A percentile compares a stretch with the other conserved stretches of the same genome.
These are phyloP conservation scores for Caenorhabditis tropicalis DNA, from an alignment of 1,140 invertebrate species.

Conservation along the genomic window DNA sequence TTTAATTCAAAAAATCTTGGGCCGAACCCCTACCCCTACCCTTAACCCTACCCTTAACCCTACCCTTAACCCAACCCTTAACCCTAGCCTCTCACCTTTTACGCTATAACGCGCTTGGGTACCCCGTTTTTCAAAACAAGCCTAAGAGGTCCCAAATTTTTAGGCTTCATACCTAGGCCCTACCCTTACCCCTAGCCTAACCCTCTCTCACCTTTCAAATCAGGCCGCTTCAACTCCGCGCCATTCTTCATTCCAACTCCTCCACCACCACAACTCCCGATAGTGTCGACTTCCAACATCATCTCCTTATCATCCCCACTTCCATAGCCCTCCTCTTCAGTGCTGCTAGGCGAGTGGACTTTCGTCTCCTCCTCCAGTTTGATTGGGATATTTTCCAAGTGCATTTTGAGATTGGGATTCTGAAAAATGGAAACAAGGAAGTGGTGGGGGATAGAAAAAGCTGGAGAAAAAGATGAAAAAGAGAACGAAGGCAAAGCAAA, in stretches of 20 bases:
- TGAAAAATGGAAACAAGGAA: not conserved
- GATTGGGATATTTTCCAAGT: not conserved
- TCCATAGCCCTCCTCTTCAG: conserved; percentile 19
- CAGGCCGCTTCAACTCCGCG: conserved; percentile 9
- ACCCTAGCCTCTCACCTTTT: too few relatives aligned
- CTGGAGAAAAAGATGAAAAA: not conserved
- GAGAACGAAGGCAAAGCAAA: not conserved
- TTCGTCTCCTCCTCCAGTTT: not conserved
- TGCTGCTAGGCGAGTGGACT: not conserved
- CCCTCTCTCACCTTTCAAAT: not conserved
- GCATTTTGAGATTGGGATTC: not conserved
- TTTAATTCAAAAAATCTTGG: too few relatives aligned
- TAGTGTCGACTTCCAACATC: not conserved
- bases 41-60: too few relatives aligned
- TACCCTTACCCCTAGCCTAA: not conserved
- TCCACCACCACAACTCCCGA: not conserved
- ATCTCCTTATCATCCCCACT: not conserved
- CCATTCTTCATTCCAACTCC: not conserved
- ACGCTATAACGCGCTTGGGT: too few relatives aligned
- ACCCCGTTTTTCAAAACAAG: too few relatives aligned
- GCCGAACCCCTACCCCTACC: too few relatives aligned
- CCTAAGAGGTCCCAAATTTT: not conserved
- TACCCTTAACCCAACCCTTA: too few relatives aligned
- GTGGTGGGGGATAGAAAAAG: not conserved
- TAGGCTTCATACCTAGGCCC: not conserved